Conservation (phyloP, 2,797 vertebrate species). For the Lateolabrax maculatus region DNA sequence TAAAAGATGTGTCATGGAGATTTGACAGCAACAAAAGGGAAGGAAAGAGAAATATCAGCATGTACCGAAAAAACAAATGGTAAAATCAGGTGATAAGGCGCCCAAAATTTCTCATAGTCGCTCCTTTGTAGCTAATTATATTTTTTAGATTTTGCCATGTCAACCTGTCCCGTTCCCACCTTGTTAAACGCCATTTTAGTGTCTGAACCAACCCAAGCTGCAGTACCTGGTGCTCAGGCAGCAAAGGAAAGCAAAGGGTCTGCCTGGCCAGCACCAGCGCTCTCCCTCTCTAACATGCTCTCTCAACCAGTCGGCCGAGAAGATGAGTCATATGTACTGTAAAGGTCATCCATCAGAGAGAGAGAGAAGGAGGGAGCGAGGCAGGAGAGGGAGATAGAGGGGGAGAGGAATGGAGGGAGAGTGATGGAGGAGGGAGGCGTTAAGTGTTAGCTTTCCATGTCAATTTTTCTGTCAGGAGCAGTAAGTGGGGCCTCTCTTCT, state of each 20-base stretch:
- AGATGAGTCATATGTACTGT: conserved; percentile 71
- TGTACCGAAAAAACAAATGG: neutral
- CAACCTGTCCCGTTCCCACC: neutral
- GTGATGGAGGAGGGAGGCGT: conserved; percentile 61
- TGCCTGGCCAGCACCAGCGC: conserved; percentile 22
- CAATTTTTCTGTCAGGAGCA: conserved; percentile 65
- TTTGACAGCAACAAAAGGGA: neutral
- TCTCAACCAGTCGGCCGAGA: conserved; percentile 47
- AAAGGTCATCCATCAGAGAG: conserved; percentile 74
- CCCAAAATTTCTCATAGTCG: neutral
- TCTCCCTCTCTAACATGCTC: conserved; percentile 35
- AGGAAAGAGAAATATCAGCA: neutral
- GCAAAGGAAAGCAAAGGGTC: conserved; percentile 8
- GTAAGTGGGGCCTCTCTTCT: conserved; percentile 63
- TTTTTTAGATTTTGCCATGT: neutral
- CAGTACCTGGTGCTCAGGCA: conserved; percentile 33
- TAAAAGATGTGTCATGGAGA: no score
- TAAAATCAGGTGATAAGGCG: neutral
- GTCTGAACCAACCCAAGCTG: neutral
- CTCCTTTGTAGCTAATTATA: neutral
- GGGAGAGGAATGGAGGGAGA: conserved; percentile 32
- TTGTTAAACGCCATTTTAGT: neutral
- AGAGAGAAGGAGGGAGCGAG: conserved; percentile 6
- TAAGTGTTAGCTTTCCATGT: conserved; percentile 74
- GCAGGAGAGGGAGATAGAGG: conserved; percentile 18